Conservation (phyloP, 2,888 invertebrate species). For the Palloptera scutellata region DNA sequence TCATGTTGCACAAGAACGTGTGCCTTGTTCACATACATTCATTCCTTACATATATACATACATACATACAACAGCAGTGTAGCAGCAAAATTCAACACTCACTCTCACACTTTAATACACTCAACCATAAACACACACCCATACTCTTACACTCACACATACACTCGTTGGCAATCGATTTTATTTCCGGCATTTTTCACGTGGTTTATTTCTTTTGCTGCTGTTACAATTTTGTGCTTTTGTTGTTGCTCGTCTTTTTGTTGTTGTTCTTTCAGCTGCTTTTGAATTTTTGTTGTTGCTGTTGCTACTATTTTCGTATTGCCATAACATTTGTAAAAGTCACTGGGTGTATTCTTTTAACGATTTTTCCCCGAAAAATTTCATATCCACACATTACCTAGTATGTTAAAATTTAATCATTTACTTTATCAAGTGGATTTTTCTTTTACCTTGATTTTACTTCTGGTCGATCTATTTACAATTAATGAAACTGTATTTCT, state of each 20-base stretch:
- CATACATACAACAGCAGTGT: slow-evolving; percentile 8
- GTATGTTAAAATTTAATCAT: too few species aligned
- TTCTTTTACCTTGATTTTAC: too few species aligned
- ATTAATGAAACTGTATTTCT: not conserved
- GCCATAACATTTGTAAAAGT: not conserved
- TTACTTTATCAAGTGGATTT: too few species aligned
- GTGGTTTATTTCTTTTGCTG: slow-evolving; percentile 46
- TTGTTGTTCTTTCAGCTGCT: slow-evolving; percentile 16
- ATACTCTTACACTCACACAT: slow-evolving; percentile 26
- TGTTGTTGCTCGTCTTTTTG: slow-evolving; percentile 4
- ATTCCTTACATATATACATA: not conserved
- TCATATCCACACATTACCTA: not conserved
- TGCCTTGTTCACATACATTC: not conserved
- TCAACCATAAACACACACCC: slow-evolving; percentile 9
- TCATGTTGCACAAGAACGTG: too few species aligned
- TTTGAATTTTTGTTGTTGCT: slow-evolving; percentile 26
- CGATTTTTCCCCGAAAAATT: slow-evolving; percentile 50
- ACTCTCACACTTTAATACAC: not conserved
- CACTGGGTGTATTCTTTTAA: slow-evolving; percentile 36
- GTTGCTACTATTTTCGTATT: slow-evolving; percentile 36
- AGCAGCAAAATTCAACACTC: not conserved
- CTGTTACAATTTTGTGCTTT: not conserved
- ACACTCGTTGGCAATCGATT: slow-evolving; percentile 51
- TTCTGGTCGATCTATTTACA: not conserved
- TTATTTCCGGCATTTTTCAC: slow-evolving; percentile 63